Conservation (phyloP, 1,140 invertebrate species). For the Anoplophora glabripennis region DNA sequence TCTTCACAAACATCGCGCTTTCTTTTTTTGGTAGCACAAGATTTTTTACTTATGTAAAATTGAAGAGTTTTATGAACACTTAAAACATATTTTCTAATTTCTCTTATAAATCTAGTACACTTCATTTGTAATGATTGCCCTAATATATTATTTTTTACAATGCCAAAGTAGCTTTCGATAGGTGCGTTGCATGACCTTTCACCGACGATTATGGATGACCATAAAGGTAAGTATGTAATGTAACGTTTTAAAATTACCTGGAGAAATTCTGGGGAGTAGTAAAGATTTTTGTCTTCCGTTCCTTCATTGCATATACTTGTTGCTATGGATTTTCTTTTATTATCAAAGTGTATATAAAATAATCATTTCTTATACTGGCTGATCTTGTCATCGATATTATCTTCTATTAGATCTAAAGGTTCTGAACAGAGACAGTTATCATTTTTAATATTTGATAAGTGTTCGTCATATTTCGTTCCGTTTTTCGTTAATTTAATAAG, state of each 20-base stretch:
- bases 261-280: background rate
- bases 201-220: background rate
- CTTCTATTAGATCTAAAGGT: no score
- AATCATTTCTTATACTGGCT: no score
- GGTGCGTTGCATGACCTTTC: slow-evolving; percentile 10
- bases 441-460: no score
- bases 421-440: no score
- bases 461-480: no score
- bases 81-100: slow-evolving; percentile 2
- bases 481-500: no score
- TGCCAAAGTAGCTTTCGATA: slow-evolving; percentile 5
- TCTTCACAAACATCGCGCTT: no score
- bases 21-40: background rate
- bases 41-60: background rate
- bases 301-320: no score
- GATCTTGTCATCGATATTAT: no score
- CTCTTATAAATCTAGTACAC: slow-evolving; percentile 2
- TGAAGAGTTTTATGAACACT: background rate
- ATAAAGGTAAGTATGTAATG: slow-evolving; percentile 8
- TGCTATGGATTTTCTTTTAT: no score
- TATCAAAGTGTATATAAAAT: background rate
- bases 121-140: background rate
- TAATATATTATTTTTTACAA: slow-evolving; percentile 2
- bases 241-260: background rate
- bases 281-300: background rate